Percentiles rank a stretch among this genome's conserved stretches.
Evolutionary conservation across 2,888 invertebrate species (phyloP).

Genomic region (Nudaria mundana): DNA sequence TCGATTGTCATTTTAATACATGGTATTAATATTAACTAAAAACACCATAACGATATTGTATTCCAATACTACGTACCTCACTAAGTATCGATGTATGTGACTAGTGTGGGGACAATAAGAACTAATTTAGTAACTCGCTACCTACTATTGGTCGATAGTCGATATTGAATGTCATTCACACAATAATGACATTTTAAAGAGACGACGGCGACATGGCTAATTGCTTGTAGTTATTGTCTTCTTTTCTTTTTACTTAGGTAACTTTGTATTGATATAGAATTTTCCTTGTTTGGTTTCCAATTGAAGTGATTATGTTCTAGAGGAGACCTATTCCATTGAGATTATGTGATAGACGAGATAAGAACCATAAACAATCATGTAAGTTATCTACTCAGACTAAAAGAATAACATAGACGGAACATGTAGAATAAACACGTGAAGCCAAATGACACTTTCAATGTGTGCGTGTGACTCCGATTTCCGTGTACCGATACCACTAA

Average conservation of each 20-base stretch:
- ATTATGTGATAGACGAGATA: no score
- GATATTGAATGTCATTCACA: slow-evolving; percentile 38
- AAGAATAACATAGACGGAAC: no score
- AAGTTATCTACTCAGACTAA: not conserved
- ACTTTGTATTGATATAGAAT: slow-evolving; percentile 9
- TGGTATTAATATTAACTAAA: slow-evolving; percentile 20
- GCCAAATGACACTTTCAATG: no score
- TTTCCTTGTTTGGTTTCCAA: slow-evolving; percentile 3
- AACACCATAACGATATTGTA: slow-evolving; percentile 14
- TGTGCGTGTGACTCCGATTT: no score
- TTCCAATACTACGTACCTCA: slow-evolving; percentile 15
- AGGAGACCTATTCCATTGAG: not conserved
- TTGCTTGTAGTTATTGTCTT: slow-evolving; percentile 22
- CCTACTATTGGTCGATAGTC: slow-evolving; percentile 34
- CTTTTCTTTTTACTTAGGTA: slow-evolving; percentile 22
- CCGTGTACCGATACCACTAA: no score
- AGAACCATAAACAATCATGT: slow-evolving; percentile 12
- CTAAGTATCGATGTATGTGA: slow-evolving; percentile 27
- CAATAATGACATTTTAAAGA: slow-evolving; percentile 42
- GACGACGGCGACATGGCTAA: slow-evolving; percentile 29
- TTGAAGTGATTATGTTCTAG: not conserved
- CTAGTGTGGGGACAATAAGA: slow-evolving; percentile 29
- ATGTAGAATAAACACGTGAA: no score
- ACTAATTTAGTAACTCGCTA: slow-evolving; percentile 24
- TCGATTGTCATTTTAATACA: slow-evolving; percentile 27